These are phyloP conservation scores for Acanthosoma haemorrhoidale DNA, from an alignment of 2,888 invertebrate species.

Conservation along the genomic window DNA sequence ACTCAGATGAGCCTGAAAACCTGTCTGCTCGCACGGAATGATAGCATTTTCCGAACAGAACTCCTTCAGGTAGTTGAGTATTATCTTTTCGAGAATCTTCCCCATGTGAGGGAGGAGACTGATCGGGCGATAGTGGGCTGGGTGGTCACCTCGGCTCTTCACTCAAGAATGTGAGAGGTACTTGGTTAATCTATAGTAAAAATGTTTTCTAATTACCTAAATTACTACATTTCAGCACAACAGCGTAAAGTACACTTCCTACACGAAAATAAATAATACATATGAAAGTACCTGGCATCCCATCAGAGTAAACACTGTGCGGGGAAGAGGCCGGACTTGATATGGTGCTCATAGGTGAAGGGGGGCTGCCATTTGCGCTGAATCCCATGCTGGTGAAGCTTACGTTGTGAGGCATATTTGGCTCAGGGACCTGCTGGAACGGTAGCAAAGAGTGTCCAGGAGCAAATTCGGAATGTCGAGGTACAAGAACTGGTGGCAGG, in stretches of 20 bases:
- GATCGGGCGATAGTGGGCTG: too few relatives aligned
- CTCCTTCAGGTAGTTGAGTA: too few relatives aligned
- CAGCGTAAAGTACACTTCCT: not conserved
- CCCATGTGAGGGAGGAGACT: too few relatives aligned
- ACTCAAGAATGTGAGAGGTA: not conserved
- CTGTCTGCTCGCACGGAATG: too few relatives aligned
- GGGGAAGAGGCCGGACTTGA: constrained; percentile 44
- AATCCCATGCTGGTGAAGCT: constrained; percentile 79
- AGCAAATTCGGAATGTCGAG: constrained; percentile 92
- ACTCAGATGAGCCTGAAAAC: too few relatives aligned
- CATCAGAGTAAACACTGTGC: constrained; percentile 67
- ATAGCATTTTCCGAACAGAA: too few relatives aligned
- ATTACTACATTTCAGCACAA: not conserved
- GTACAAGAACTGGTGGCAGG: constrained; percentile 93
- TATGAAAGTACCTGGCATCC: constrained; percentile 58
- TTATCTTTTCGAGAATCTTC: too few relatives aligned
- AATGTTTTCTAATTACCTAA: too few relatives aligned
- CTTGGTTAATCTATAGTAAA: not conserved
- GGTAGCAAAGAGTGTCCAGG: constrained; percentile 83
- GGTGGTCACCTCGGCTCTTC: too few relatives aligned
- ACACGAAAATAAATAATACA: too few relatives aligned
- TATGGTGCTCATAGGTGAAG: constrained; percentile 53
- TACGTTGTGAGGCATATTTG: constrained; percentile 91
- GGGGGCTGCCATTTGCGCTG: constrained; percentile 56
- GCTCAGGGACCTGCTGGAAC: constrained; percentile 76